Evolutionary conservation across 2,113 vertebrate genomes (phyloP), one percentile per base, ranked within the genome.

Genomic region (Sakesphorus luctuosus): DNA sequence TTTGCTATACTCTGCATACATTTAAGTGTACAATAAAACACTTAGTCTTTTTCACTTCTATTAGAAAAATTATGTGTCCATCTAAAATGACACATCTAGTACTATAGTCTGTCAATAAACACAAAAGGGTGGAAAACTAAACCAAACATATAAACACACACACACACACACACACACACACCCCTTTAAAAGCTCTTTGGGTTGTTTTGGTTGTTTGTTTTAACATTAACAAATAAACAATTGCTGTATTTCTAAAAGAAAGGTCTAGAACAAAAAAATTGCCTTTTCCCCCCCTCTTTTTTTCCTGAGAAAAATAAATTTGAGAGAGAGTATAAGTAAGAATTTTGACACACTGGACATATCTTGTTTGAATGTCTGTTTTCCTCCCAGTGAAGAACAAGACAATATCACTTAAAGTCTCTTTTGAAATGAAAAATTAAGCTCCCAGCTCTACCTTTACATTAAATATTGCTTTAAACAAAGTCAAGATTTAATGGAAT

Each of bases 131-230:
- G 18, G 13, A 38, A 67, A n/a, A 19, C 19, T 35, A 68, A 55
- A 10, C 5, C 15, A 76, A 74, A 35, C 3, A 65, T 33, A 7
- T 2, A 46, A 40, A 79, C 40, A 40, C 40, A 40, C 40, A 9
- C 38, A 10, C 38, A 9, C 38, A 40, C 38, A 9, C 38, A 2
- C 0, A 0, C 0, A 0, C 2, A 13, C 40, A n/a, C n/a, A 40
- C 40, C 40, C 8, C 9, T 62, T 81, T n/a, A 31, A 47, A 83
- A 44, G 1, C 6, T 44, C 2, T 26, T 13, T 43, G 5, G 2
- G 1, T 40, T 40, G 40, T 40, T 40, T 40, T 40, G 40, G 12
- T 40, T 40, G 38, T 38, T 40, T 2, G 24, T 20, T 24, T 9
- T 31, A 49, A 59, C 4, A 8, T n/a, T 63, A 47, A 31, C 5